These are phyloP conservation scores for Drosophila serrata DNA, from an alignment of 1,140 invertebrate genomes.

Conservation along the genomic window DNA sequence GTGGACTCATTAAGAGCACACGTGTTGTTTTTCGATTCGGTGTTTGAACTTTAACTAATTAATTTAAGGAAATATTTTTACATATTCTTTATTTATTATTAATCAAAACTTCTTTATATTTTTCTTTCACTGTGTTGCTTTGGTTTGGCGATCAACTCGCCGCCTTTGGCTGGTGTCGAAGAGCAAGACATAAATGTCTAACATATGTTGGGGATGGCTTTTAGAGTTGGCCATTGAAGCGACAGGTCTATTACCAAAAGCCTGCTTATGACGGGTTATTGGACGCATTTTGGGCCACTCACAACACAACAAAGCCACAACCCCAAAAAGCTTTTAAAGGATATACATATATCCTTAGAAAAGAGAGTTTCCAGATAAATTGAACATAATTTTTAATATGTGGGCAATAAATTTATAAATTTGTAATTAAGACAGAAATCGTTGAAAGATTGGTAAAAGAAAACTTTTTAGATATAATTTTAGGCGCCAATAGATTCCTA, in stretches of 20 bases:
- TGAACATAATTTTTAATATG: background rate
- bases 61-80: background rate
- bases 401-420: too few species aligned
- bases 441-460: too few species aligned
- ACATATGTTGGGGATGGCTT: conserved; percentile 57
- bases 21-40: too few species aligned
- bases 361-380: background rate
- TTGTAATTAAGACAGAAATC: too few species aligned
- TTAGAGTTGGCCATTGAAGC: conserved; percentile 29
- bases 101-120: background rate
- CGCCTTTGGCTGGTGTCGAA: conserved; percentile 61
- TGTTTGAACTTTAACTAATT: background rate
- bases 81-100: background rate
- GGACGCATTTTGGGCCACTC: conserved; percentile 15
- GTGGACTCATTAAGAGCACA: background rate
- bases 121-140: conserved; percentile 17
- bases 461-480: too few species aligned
- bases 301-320: background rate
- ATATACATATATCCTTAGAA: background rate
- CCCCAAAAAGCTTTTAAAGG: background rate
- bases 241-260: conserved; percentile 56
- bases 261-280: conserved; percentile 44
- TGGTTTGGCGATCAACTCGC: background rate
- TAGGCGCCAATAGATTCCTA: too few species aligned
- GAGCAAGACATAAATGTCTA: conserved; percentile 76